These are phyloP conservation scores for Lateolabrax maculatus DNA, from an alignment of 2,797 vertebrate genomes.

Conservation along the genomic window DNA sequence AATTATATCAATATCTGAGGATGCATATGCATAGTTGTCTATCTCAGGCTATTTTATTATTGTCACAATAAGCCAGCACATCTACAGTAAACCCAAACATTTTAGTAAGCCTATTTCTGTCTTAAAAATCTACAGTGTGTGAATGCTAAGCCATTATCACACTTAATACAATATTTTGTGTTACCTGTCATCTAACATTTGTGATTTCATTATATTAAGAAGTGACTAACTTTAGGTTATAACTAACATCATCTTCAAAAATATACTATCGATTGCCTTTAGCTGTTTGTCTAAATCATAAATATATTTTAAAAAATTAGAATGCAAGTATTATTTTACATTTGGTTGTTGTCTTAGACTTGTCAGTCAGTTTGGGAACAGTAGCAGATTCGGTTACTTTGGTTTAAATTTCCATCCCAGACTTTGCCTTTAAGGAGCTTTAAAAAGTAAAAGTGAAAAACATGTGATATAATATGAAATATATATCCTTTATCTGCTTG, in stretches of 20 bases:
- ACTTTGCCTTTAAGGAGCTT: not conserved
- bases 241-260: not conserved
- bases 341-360: not conserved
- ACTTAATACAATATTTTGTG: not conserved
- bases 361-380: not conserved
- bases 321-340: not conserved
- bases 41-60: not conserved
- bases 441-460: not conserved
- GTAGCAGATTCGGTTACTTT: not conserved
- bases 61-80: not conserved
- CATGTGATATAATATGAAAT: not conserved
- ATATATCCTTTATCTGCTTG: not conserved
- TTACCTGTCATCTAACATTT: not conserved
- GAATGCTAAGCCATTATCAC: not conserved
- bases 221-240: not conserved
- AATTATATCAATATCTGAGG: not conserved
- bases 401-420: not conserved
- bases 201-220: not conserved
- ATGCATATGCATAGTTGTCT: not conserved
- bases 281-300: not conserved
- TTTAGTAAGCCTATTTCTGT: not conserved
- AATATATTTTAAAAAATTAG: no score
- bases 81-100: not conserved
- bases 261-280: not conserved
- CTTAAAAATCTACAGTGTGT: not conserved